These are phyloP conservation scores for Pseudopleuronectes americanus DNA, from an alignment of 2,797 vertebrate species.

Conservation along the genomic window DNA sequence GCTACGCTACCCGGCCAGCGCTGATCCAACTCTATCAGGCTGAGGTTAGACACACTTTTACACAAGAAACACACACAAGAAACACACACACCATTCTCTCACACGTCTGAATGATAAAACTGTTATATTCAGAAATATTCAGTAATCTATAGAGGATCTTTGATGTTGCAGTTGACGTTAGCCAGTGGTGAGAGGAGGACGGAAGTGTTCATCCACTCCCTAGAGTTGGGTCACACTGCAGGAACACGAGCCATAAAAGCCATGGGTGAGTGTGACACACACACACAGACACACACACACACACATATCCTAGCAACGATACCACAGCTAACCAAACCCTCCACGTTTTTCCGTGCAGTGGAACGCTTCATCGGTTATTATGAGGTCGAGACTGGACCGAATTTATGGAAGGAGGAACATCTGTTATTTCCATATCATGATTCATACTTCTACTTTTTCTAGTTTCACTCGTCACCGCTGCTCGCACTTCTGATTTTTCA, in stretches of 20 bases:
- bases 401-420: conserved; percentile 47
- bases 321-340: conserved; percentile 10
- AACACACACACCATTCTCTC: no score
- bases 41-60: conserved; percentile 82
- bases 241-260: conserved; percentile 94
- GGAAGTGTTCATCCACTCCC: conserved; percentile 95
- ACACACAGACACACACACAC: neutral
- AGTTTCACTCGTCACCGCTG: conserved; percentile 42
- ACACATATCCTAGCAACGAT: conserved; percentile 21
- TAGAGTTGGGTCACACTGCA: conserved; percentile 95
- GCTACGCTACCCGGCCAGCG: conserved; percentile 86
- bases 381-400: conserved; percentile 25
- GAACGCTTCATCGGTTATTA: conserved; percentile 42
- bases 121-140: neutral
- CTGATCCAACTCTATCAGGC: conserved; percentile 96
- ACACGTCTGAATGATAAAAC: neutral
- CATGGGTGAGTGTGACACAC: conserved; percentile 84
- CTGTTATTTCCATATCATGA: conserved; percentile 53
- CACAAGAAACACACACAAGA: neutral
- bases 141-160: conserved; percentile 19
- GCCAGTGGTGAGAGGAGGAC: conserved; percentile 89
- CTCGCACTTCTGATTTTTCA: conserved; percentile 55
- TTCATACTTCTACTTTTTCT: conserved; percentile 58
- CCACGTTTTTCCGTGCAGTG: conserved; percentile 17
- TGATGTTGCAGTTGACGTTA: conserved; percentile 87